A percentile compares a stretch with the other conserved stretches of the same genome.
Conservation (phyloP, 2,797 vertebrate species). For the Crenuchus spilurus region DNA sequence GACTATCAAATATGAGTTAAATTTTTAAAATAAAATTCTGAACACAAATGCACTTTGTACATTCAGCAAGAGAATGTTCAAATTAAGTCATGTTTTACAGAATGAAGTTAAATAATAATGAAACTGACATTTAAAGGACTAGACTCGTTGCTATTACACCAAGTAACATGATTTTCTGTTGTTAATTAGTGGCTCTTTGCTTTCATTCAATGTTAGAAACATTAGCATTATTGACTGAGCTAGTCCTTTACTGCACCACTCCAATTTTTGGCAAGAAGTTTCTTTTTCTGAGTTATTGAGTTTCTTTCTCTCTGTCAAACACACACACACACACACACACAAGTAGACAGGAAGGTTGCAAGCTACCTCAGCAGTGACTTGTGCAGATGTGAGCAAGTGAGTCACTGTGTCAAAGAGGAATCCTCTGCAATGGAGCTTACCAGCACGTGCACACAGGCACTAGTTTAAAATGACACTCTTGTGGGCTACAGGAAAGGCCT, state of each 20-base stretch:
- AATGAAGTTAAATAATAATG: too few relatives aligned
- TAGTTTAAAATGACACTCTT: slow-evolving; percentile 16
- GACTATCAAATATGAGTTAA: too few relatives aligned
- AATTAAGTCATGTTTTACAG: too few relatives aligned
- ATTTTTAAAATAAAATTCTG: too few relatives aligned
- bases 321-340: not conserved
- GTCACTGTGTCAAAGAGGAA: slow-evolving; percentile 39
- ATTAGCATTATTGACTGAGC: too few relatives aligned
- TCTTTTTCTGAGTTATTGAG: not conserved
- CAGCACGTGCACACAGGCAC: slow-evolving; percentile 9
- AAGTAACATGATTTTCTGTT: too few relatives aligned
- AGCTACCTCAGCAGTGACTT: slow-evolving; percentile 5
- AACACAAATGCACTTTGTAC: too few relatives aligned
- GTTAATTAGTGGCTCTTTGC: too few relatives aligned
- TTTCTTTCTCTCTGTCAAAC: not conserved
- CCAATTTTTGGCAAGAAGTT: not conserved
- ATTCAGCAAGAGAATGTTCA: too few relatives aligned
- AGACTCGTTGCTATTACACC: too few relatives aligned
- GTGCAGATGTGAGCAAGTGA: slow-evolving; percentile 22
- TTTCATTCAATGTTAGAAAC: too few relatives aligned
- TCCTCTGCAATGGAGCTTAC: slow-evolving; percentile 2
- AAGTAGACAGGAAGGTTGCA: not conserved
- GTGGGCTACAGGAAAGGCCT: not conserved
- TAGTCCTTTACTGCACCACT: not conserved
- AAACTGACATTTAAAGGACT: too few relatives aligned